Base-by-base conservation (phyloP, 2,113 vertebrate species). In the Hyaena hyaena region DNA sequence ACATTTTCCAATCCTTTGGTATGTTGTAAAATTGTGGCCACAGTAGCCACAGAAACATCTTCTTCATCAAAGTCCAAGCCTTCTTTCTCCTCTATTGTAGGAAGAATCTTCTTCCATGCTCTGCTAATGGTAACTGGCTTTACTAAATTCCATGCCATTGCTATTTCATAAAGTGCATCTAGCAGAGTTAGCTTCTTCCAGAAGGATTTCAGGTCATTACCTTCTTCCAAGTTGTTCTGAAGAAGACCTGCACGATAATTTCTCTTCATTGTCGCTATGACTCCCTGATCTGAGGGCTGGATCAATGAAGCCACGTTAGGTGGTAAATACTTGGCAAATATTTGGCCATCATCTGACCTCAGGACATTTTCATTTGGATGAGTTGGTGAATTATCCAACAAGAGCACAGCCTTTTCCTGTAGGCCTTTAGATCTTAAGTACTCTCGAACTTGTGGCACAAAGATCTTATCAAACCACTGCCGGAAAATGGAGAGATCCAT, bases 371-470 rank as follows among this genome's bases (percentile, higher is more conserved):
- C 98, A 82, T 97, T 97, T 66, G 98, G 98, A 89, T 98, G 98
- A 87, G 98, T 97, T 63, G 97, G 98, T 66, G 98, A 97, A 93
- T 98, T 98, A 94, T 98, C 97, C 93, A 98, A 48, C 68, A 98
- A 69, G 7, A 98, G 98, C 55, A 98, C 97, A n/a, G 98, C 98
- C 92, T 98, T 98, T 71, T 98, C 97, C 76, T 96, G 98, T 55
- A 98, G 90, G 68, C 98, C 98, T 95, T 90, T 96, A 33, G 97
- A 96, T 87, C 96, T 94, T 69, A 98, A 95, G 81, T 98, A 90
- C 53, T 98, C 98, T 65, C 97, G 96, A 93, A 98, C 98, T 55
- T 98, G 97, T 33, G 98, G 98, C 61, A 98, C 98, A 96, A 98
- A 98, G 68, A 97, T 97, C 53, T 96, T 97, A 80, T 98, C 96